A percentile compares a stretch with the other conserved stretches of the same genome.
Evolutionary conservation across 2,113 vertebrate genomes (phyloP).

Genomic region (Cepphus grylle): DNA sequence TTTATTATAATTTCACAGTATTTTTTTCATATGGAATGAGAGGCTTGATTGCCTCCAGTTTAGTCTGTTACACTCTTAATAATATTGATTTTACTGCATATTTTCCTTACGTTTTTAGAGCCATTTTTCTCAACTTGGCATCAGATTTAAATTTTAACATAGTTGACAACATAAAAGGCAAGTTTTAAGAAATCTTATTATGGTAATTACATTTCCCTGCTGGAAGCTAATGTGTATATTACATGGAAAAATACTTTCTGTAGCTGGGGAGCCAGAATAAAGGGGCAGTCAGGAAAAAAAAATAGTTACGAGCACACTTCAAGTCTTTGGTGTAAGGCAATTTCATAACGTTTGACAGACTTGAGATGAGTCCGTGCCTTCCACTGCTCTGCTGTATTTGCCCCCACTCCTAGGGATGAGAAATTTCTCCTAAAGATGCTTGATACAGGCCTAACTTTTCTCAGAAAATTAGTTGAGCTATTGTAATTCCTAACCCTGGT

Average conservation of each 20-base stretch:
- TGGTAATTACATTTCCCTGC: slow-evolving; percentile 54
- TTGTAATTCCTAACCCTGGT: background rate
- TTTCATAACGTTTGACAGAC: background rate
- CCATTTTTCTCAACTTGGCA: slow-evolving; percentile 54
- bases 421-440: background rate
- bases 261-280: background rate
- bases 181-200: slow-evolving; percentile 50
- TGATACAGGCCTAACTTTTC: background rate
- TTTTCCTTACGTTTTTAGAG: slow-evolving; percentile 11
- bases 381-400: background rate
- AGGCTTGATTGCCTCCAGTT: slow-evolving; percentile 43
- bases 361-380: background rate
- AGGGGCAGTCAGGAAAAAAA: background rate
- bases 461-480: background rate
- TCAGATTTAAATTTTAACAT: slow-evolving; percentile 54
- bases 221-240: slow-evolving; percentile 23
- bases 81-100: slow-evolving; percentile 65
- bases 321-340: background rate
- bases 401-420: background rate
- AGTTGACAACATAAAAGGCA: slow-evolving; percentile 43
- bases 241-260: background rate
- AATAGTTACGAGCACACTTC: background rate
- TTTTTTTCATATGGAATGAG: background rate
- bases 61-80: slow-evolving; percentile 39
- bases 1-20: slow-evolving; percentile 47